Base-by-base conservation (phyloP, 2,797 vertebrate species). In the Platyrinchus mystaceus region DNA sequence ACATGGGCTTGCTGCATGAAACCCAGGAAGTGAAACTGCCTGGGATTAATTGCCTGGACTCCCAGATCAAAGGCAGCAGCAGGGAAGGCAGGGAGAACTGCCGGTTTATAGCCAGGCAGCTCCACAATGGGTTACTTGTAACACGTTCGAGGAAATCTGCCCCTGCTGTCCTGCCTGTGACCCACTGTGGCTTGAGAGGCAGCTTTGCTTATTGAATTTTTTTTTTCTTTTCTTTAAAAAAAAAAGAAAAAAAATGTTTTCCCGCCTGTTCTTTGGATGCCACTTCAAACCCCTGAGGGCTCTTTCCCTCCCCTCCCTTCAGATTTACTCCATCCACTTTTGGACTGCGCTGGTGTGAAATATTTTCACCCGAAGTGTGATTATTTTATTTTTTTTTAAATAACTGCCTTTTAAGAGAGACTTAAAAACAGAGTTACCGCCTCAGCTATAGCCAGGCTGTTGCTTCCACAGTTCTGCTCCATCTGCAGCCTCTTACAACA, bases 21-120 rank as follows among this genome's bases (percentile, higher is more conserved):
- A 96, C 96, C 95, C 95, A 95, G 96, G 96, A 96, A 97, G 96
- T 97, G 96, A 97, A 97, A 97, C 96, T 96, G 94, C 96, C 93
- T 93, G 88, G 91, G 56, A 87, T 95, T 96, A 96, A 95, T 96
- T 96, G 96, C 85, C 76, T 4, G 7, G 68, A 86, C 87, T 95
- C 44, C 71, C 82, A 79, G 95, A 97, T 97, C 95, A 96, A 96
- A 97, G 95, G 84, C 91, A 81, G 90, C 92, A 44, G 84, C 70
- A 64, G 95, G 28, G 16, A 82, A 32, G 84, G 94, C 89, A 92
- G 84, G 66, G 80, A 79, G 89, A 84, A 76, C 91, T 87, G 85
- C 66, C 32, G 67, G 39, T 92, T 93, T 71, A 41, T 77, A 75
- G 92, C 73, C 66, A n/a, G 83, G 90, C 93, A 96, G 63, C 88